Conservation (phyloP, 1,140 invertebrate species). For the Metopolophium dirhodum region DNA sequence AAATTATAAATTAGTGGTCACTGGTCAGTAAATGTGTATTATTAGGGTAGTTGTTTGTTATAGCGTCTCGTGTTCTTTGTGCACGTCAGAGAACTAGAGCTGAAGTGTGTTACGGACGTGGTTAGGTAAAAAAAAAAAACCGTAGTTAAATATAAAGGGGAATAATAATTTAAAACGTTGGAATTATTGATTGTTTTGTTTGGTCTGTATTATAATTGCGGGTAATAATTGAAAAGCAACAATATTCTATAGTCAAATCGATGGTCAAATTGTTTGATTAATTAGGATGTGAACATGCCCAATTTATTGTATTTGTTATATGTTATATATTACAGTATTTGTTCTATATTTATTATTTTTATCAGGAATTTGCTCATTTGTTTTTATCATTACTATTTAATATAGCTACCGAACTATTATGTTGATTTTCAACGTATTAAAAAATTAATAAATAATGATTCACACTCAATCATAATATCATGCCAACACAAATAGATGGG, state of each 20-base stretch:
- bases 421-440: background rate
- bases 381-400: background rate
- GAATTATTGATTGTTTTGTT: background rate
- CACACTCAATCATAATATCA: background rate
- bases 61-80: background rate
- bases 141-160: background rate
- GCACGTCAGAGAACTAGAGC: background rate
- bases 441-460: background rate
- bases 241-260: background rate
- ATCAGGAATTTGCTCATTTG: background rate
- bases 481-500: background rate
- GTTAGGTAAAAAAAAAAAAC: background rate
- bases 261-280: background rate
- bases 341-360: background rate
- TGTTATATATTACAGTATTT: background rate
- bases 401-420: background rate
- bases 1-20: constrained; percentile 2
- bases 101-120: background rate
- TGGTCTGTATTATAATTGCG: background rate
- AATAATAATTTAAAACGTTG: background rate
- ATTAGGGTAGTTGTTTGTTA: background rate
- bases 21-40: background rate
- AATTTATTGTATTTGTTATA: too few species aligned
- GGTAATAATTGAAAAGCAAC: background rate
- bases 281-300: background rate